Conservation (phyloP, 2,113 vertebrate genomes). For the Rattus rattus region DNA sequence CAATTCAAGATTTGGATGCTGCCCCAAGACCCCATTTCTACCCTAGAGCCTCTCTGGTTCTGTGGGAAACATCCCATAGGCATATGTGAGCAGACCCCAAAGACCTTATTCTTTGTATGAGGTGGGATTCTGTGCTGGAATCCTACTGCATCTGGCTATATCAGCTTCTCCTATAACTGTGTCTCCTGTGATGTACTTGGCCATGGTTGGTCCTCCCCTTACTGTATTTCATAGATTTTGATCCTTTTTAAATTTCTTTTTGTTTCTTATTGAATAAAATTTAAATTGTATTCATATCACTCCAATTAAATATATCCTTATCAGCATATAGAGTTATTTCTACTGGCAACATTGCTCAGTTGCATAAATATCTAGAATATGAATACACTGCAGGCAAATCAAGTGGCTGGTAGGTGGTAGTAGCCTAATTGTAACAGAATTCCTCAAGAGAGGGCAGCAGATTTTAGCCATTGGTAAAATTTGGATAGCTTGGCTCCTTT, state of each 20-base stretch:
- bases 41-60: not conserved
- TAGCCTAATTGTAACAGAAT: not conserved
- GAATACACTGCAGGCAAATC: not conserved
- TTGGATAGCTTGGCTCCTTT: not conserved
- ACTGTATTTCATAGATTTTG: not conserved
- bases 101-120: not conserved
- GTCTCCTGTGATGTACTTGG: not conserved
- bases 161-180: not conserved
- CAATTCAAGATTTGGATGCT: not conserved
- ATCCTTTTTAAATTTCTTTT: not conserved
- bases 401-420: not conserved
- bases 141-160: not conserved
- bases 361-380: not conserved
- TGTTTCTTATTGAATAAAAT: not conserved
- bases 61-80: not conserved
- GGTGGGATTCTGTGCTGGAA: not conserved
- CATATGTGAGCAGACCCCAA: not conserved
- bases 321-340: not conserved
- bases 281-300: not conserved
- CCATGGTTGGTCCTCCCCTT: not conserved
- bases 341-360: not conserved
- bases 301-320: not conserved
- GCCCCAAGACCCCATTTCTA: not conserved
- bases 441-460: not conserved
- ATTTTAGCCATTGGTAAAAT: not conserved